Evolutionary conservation across 2,797 vertebrate species (phyloP).

Genomic region (Merluccius polli): DNA sequence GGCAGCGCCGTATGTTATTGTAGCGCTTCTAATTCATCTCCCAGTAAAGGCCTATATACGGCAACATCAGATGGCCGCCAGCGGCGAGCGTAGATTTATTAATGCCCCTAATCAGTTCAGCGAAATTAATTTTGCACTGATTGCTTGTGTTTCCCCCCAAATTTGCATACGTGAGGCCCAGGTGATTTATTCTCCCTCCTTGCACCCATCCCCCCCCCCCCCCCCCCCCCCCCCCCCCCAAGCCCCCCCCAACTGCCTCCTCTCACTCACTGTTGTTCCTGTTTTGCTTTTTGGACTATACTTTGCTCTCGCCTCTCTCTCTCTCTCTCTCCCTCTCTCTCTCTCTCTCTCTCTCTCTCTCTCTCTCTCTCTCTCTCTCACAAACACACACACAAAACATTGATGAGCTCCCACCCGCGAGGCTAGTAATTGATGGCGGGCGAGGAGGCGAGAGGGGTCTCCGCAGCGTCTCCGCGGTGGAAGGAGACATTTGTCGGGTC

Average conservation of each 20-base stretch:
- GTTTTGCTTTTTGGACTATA: background rate
- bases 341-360: background rate
- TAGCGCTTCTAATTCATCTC: slow-evolving; percentile 93
- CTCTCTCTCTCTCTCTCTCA: no score
- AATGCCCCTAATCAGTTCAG: slow-evolving; percentile 92
- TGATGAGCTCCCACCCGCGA: background rate
- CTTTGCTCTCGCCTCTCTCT: background rate
- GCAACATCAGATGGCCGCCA: slow-evolving; percentile 86
- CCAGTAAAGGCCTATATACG: slow-evolving; percentile 75
- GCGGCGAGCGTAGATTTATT: slow-evolving; percentile 88
- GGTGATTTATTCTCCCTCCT: slow-evolving; percentile 81
- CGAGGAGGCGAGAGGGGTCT: background rate
- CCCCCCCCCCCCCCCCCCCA: background rate
- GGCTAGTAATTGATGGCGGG: slow-evolving; percentile 40
- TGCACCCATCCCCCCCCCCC: background rate
- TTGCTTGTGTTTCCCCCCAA: slow-evolving; percentile 81
- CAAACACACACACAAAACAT: background rate
- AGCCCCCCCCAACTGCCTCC: slow-evolving; percentile 19
- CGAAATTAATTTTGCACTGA: slow-evolving; percentile 94
- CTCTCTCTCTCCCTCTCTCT: background rate
- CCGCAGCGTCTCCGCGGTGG: no score
- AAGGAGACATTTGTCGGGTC: slow-evolving; percentile 5
- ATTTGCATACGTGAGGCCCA: slow-evolving; percentile 90
- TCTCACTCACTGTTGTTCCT: slow-evolving; percentile 14
- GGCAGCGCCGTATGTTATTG: slow-evolving; percentile 90